Conservation (phyloP, 2,113 vertebrate genomes). For the Morone chrysops region DNA sequence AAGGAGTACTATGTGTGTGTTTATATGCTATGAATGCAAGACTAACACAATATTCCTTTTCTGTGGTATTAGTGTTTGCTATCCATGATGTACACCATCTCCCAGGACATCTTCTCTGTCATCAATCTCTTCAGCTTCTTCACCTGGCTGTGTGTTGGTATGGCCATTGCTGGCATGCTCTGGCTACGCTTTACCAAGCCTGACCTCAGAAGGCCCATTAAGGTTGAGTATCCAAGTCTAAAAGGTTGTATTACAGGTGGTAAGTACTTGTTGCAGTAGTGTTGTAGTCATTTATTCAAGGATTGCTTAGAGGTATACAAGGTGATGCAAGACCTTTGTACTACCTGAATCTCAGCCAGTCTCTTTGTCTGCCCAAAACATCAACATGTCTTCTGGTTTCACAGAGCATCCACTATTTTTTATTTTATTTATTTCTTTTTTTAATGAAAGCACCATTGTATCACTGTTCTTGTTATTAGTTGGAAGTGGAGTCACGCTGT, state of each 20-base stretch:
- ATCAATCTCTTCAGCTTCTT: conserved; percentile 86
- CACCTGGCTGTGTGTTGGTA: conserved; percentile 84
- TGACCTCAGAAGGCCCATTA: conserved; percentile 78
- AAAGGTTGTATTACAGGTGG: background rate
- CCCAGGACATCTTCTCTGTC: conserved; percentile 83
- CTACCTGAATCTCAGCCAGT: conserved; percentile 3
- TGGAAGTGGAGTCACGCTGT: conserved; percentile 56
- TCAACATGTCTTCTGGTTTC: conserved; percentile 47
- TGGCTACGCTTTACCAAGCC: conserved; percentile 82
- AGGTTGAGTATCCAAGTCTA: conserved; percentile 59
- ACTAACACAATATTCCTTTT: background rate
- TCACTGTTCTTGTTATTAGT: conserved; percentile 38
- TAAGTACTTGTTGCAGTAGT: background rate
- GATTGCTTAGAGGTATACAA: background rate
- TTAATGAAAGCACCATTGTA: conserved; percentile 58
- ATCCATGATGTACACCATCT: conserved; percentile 83
- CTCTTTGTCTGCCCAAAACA: conserved; percentile 43
- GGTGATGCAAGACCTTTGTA: background rate
- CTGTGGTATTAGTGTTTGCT: conserved; percentile 73
- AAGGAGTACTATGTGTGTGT: background rate
- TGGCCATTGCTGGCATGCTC: conserved; percentile 82
- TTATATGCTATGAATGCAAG: background rate
- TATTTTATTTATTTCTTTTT: conserved; percentile 12
- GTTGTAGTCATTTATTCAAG: background rate
- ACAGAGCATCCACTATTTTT: conserved; percentile 8